Percentiles rank a stretch among this genome's conserved stretches.
phyloP scores from a whole-genome alignment of 2,888 invertebrate genomes.

The Slavum lentiscoides region DNA sequence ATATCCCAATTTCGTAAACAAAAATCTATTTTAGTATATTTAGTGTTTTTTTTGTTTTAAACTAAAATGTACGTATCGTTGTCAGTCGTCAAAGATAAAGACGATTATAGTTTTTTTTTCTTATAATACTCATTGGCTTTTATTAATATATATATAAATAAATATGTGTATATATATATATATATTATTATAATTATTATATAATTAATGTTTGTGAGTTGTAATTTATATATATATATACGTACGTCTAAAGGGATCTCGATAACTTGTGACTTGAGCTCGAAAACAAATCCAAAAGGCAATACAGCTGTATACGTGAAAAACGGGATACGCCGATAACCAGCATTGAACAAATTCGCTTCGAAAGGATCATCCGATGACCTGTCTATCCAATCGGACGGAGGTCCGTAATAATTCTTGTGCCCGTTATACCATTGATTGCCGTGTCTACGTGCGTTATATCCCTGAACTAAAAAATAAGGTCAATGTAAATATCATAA shows the following conservation, averaged over 20 bases:
- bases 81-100: too few relatives aligned
- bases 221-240: slow-evolving; percentile 50
- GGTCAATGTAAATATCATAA: background rate
- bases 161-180: too few relatives aligned
- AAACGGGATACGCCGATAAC: slow-evolving; percentile 58
- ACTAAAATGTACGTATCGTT: too few relatives aligned
- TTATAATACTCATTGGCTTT: too few relatives aligned
- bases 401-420: slow-evolving; percentile 1
- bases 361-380: slow-evolving; percentile 12
- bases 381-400: slow-evolving; percentile 26
- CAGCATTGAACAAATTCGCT: slow-evolving; percentile 50
- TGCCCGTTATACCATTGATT: slow-evolving; percentile 24
- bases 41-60: too few relatives aligned
- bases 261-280: slow-evolving; percentile 72
- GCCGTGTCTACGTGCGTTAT: background rate
- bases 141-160: too few relatives aligned
- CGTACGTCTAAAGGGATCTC: slow-evolving; percentile 80
- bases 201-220: background rate
- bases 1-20: too few relatives aligned
- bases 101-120: too few relatives aligned
- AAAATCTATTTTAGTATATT: too few relatives aligned
- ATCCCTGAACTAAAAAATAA: slow-evolving; percentile 30
- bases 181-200: too few relatives aligned
- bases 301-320: slow-evolving; percentile 76
- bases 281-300: slow-evolving; percentile 74